phyloP scores from a whole-genome alignment of 2,888 invertebrate genomes.

The Ctena decussata region DNA sequence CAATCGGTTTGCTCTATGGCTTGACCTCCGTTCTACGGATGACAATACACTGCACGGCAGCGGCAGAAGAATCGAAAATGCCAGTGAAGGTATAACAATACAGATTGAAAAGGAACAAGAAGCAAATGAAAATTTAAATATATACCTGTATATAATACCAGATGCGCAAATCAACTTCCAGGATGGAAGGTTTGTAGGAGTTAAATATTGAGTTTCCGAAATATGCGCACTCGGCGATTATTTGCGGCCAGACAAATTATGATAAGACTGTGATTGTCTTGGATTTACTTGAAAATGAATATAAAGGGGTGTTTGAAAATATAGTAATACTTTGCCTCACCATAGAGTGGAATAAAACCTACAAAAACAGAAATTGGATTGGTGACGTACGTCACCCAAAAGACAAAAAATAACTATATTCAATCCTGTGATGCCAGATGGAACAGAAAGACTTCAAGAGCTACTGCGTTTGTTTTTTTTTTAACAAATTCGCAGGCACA shows the following conservation, averaged over 20 bases:
- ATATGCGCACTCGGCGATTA: slow-evolving; percentile 50
- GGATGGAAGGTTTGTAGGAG: slow-evolving; percentile 19
- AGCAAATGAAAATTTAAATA: slow-evolving; percentile 35
- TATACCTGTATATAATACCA: slow-evolving; percentile 51
- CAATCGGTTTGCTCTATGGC: slow-evolving; percentile 43
- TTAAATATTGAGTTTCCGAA: slow-evolving; percentile 22
- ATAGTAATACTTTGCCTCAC: slow-evolving; percentile 56
- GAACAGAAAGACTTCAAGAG: slow-evolving; percentile 46
- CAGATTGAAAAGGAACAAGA: slow-evolving; percentile 52
- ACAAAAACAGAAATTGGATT: slow-evolving; percentile 35
- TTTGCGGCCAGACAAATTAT: slow-evolving; percentile 54
- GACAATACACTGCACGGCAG: slow-evolving; percentile 55
- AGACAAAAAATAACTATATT: slow-evolving; percentile 40
- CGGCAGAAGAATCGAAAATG: slow-evolving; percentile 48
- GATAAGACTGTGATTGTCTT: no score
- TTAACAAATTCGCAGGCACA: slow-evolving; percentile 40
- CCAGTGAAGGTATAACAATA: slow-evolving; percentile 52
- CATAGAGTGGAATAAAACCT: slow-evolving; percentile 45
- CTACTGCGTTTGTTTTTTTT: slow-evolving; percentile 36
- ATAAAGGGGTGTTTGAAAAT: slow-evolving; percentile 37
- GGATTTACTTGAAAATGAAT: slow-evolving; percentile 45
- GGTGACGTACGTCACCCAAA: slow-evolving; percentile 40
- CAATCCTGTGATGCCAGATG: slow-evolving; percentile 23
- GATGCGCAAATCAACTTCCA: slow-evolving; percentile 61
- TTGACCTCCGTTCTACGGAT: slow-evolving; percentile 48